A percentile compares a stretch with the other conserved stretches of the same genome.
Evolutionary conservation across 37 sponge, comb jelly and placozoan species (phyloP).

Genomic region (Aplysina aerophoba): DNA sequence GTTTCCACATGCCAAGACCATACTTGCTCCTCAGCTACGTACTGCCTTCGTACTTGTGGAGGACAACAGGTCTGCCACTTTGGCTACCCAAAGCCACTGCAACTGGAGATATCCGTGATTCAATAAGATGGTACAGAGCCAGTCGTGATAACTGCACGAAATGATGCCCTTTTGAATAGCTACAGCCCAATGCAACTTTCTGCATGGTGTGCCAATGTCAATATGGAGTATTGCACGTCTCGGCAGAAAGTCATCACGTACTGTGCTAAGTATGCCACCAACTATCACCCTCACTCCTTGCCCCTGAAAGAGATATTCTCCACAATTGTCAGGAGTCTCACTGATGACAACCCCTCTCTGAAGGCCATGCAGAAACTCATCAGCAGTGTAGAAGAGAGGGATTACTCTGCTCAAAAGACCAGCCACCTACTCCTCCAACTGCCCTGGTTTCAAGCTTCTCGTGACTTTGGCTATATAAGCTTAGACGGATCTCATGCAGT

Average conservation of each 20-base stretch:
- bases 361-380: constrained; percentile 42
- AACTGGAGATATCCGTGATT: constrained; percentile 24
- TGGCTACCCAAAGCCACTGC: constrained; percentile 48
- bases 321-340: not conserved
- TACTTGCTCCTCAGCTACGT: constrained; percentile 50
- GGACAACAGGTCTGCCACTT: constrained; percentile 42
- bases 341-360: constrained; percentile 34
- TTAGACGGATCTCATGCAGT: constrained; percentile 49
- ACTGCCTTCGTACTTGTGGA: constrained; percentile 29
- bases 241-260: constrained; percentile 36
- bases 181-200: constrained; percentile 58
- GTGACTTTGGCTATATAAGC: constrained; percentile 34
- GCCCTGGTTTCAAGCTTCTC: constrained; percentile 34
- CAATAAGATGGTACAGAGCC: not conserved
- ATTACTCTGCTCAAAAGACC: constrained; percentile 50
- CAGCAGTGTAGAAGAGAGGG: constrained; percentile 46
- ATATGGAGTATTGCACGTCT: constrained; percentile 61
- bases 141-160: constrained; percentile 39
- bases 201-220: constrained; percentile 63
- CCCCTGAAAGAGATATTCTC: constrained; percentile 34
- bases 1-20: constrained; percentile 51
- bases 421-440: constrained; percentile 55
- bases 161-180: constrained; percentile 48
- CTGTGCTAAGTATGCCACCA: constrained; percentile 60
- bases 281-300: constrained; percentile 44